Evolutionary conservation across 2,113 vertebrate genomes (phyloP).

Genomic region (Podocnemis expansa): DNA sequence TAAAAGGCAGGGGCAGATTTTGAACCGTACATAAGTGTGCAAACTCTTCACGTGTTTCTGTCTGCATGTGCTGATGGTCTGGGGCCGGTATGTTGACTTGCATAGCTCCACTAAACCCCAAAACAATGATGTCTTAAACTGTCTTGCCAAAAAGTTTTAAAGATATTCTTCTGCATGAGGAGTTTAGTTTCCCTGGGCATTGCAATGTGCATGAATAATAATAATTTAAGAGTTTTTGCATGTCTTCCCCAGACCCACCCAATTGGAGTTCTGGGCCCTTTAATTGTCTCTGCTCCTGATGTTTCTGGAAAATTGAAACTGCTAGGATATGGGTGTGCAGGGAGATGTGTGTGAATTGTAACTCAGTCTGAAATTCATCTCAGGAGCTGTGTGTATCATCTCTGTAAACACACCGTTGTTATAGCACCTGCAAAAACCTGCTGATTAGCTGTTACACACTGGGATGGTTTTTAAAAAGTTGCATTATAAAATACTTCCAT

Average conservation of each 20-base stretch:
- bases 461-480: background rate
- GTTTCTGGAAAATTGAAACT: background rate
- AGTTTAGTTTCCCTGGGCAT: background rate
- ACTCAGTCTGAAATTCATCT: background rate
- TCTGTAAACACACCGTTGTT: background rate
- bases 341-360: background rate
- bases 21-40: background rate
- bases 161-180: background rate
- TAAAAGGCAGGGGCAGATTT: background rate
- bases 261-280: background rate
- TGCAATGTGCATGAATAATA: background rate
- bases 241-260: background rate
- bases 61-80: background rate
- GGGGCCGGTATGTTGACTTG: rapidly evolving
- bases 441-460: too few species aligned
- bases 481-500: too few species aligned
- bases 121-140: background rate
- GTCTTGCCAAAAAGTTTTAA: background rate
- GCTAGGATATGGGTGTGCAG: background rate
- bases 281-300: background rate
- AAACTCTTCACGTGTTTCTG: background rate
- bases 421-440: background rate
- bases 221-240: background rate
- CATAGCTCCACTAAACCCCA: background rate
- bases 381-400: background rate